phyloP scores from a whole-genome alignment of 2,888 invertebrate genomes.

The Lasioglossum malachurum region DNA sequence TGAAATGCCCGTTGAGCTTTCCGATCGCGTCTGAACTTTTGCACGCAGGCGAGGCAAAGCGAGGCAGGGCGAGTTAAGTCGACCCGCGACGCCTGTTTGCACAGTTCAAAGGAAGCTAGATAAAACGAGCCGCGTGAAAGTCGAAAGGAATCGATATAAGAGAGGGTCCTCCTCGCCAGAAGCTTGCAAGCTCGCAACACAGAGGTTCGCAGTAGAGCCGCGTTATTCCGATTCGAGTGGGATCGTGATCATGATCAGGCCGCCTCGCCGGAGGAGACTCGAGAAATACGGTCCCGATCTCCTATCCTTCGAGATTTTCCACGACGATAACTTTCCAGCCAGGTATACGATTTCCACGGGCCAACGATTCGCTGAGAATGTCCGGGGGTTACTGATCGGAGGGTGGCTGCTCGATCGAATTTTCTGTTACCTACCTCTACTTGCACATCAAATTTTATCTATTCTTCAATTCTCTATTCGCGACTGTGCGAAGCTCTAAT shows the following conservation, averaged over 20 bases:
- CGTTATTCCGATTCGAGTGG: slow-evolving; percentile 21
- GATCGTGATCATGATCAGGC: background rate
- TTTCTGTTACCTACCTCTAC: background rate
- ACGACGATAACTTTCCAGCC: slow-evolving; percentile 28
- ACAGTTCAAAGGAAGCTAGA: background rate
- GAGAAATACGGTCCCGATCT: slow-evolving; percentile 12
- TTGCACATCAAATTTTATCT: background rate
- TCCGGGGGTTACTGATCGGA: background rate
- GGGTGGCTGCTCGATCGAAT: slow-evolving; percentile 4
- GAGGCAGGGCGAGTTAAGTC: background rate
- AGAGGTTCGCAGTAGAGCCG: background rate
- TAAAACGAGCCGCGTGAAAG: slow-evolving; percentile 7
- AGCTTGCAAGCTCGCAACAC: background rate
- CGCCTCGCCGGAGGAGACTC: background rate
- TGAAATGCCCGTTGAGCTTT: background rate
- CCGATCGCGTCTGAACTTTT: background rate
- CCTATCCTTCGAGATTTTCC: slow-evolving; percentile 39
- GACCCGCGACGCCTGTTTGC: background rate
- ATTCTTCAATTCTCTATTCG: background rate
- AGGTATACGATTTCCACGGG: slow-evolving; percentile 25
- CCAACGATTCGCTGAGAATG: slow-evolving; percentile 6
- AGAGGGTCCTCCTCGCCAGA: background rate
- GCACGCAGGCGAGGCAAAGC: background rate
- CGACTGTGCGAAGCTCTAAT: background rate
- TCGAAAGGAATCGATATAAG: slow-evolving; percentile 23